phyloP scores from a whole-genome alignment of 2,113 vertebrate species.

The Cebus imitator region DNA sequence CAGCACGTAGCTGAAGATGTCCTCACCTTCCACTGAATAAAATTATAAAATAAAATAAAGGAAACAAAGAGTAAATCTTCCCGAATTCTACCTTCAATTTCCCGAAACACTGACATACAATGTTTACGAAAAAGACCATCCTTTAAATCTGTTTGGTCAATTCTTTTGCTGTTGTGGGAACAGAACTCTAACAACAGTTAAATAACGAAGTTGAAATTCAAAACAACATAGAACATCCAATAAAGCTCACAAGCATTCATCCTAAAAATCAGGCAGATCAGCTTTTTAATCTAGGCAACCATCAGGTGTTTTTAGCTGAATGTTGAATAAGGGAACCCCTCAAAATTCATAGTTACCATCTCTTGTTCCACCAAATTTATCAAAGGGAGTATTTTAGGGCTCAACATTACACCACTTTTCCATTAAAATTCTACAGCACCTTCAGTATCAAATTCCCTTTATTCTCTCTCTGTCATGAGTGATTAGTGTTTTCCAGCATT shows the following conservation, averaged over 20 bases:
- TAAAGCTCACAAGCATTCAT: neutral
- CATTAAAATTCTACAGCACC: neutral
- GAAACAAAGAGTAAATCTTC: neutral
- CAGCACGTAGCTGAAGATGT: too few relatives aligned
- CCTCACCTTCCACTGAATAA: too few relatives aligned
- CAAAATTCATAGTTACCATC: neutral
- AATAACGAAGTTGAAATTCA: neutral
- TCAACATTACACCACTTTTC: accelerated
- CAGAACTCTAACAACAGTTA: neutral
- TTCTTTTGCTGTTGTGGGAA: neutral
- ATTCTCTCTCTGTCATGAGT: neutral
- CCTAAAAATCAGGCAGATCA: neutral
- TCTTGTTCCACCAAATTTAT: neutral
- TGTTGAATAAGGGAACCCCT: neutral
- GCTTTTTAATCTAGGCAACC: neutral
- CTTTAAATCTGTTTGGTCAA: neutral
- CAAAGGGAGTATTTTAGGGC: neutral
- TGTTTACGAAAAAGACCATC: neutral
- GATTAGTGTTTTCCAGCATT: constrained; percentile 41
- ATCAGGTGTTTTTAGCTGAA: neutral
- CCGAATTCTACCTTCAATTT: neutral
- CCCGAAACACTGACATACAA: neutral
- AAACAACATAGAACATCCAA: neutral
- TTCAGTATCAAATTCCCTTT: neutral
- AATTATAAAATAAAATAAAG: too few relatives aligned